phyloP scores from a whole-genome alignment of 2,888 invertebrate species.

The Tridacna crocea region DNA sequence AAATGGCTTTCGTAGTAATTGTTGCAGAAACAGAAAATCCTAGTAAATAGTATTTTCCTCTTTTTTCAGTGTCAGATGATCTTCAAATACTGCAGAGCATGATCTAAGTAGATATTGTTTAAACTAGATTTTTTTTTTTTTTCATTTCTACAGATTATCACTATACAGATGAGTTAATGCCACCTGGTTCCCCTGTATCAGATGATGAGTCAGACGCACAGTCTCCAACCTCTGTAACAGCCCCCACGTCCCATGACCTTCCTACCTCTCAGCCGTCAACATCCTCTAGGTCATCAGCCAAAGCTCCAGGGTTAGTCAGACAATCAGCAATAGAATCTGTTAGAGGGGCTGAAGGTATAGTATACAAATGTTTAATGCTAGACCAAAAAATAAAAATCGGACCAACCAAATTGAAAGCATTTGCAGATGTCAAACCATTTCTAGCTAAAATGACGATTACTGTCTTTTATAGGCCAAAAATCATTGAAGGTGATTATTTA shows the following conservation, averaged over 20 bases:
- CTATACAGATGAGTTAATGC: slow-evolving; percentile 60
- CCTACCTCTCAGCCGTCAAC: slow-evolving; percentile 19
- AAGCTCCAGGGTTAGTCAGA: slow-evolving; percentile 15
- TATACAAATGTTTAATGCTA: neutral
- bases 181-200: slow-evolving; percentile 37
- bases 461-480: too few relatives aligned
- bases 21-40: too few relatives aligned
- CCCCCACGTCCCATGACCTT: slow-evolving; percentile 1
- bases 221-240: slow-evolving; percentile 20
- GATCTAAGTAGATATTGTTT: too few relatives aligned
- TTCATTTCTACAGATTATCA: slow-evolving; percentile 47
- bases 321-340: slow-evolving; percentile 24
- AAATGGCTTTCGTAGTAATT: too few relatives aligned
- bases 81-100: too few relatives aligned
- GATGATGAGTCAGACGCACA: slow-evolving; percentile 41
- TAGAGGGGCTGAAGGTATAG: neutral
- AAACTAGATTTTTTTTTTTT: neutral
- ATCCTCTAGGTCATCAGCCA: slow-evolving; percentile 3
- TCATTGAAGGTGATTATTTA: too few relatives aligned
- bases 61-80: too few relatives aligned
- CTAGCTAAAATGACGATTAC: too few relatives aligned
- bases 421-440: too few relatives aligned
- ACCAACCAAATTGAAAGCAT: too few relatives aligned
- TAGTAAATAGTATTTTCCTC: too few relatives aligned
- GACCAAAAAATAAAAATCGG: too few relatives aligned